Base-by-base conservation (phyloP, 2,888 invertebrate genomes). In the Drosophila buzzatii region DNA sequence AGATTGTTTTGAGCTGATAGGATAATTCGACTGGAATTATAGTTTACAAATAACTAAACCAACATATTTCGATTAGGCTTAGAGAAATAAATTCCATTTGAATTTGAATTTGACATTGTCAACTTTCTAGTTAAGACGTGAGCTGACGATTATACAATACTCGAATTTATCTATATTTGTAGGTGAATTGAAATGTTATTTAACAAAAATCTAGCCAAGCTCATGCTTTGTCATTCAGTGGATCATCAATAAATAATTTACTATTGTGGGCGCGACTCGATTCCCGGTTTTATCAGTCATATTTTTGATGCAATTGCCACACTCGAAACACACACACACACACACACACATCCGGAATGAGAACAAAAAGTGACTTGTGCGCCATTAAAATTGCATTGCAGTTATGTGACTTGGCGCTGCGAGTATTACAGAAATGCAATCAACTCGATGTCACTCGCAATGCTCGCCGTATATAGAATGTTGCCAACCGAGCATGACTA, bases 401-500 rank as follows among this genome's bases (percentile, higher is more conserved):
- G 37, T n/a, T 18, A 49, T 39, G 69, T 20, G 39, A 56, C 35
- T 14, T 31, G 35, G 45, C 42, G n/a, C 18, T 37, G 47, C 44
- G 44, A 39, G 55, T 53, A 37, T 61, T 59, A 61, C 41, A 41
- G 59, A 63, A 80, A 76, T 80, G 67, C 81, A 80, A 78, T 78
- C 77, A 80, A 68, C 58, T 80, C 45, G 44, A 33, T 76, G 80
- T 80, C 76, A 72, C 80, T 64, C 55, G 52, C 57, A 75, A 61
- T 71, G 58, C 59, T 61, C 53, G 44, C 66, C 49, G 2, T 37
- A 37, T 41, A 53, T 67, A 67, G 59, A 64, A 80, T 78, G 77
- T 78, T 80, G 77, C 77, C 72, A 78, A 65, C 74, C 65, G 53
- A 79, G 82, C 82, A 80, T 82, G 75, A 79, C 75, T 79, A 66